Evolutionary conservation across 2,888 invertebrate genomes (phyloP), one percentile per base, ranked within the genome.

Genomic region (Sinotaia quadrata): DNA sequence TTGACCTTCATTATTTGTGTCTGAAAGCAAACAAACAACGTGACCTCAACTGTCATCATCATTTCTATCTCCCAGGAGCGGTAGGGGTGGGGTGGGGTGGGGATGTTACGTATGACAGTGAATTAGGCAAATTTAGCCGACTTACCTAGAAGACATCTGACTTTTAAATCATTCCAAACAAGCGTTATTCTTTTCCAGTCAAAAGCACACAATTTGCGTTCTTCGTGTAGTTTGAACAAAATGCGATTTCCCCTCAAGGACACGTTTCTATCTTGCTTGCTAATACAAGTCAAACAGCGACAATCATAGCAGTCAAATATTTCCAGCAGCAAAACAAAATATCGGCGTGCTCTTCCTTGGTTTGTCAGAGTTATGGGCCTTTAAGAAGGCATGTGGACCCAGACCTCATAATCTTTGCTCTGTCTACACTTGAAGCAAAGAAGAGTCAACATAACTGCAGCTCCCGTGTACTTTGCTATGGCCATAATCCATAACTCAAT

Each of bases 391-490:
- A 18, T 54, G 54, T 54, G n/a, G 54, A 27, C 54, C 18, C 27
- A 54, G 54, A 54, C 29, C 54, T 54, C 54, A 54, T 54, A 54
- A 54, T 54, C 54, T 54, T 54, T 54, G 54, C 54, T 29, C 54
- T 29, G 54, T 29, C 31, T 31, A 29, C 54, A 54, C 24, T n/a
- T 24, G 27, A 24, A 54, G 29, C 18, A 8, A 27, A 18, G 18
- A 2, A n/a, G 54, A 24, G 54, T 54, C 54, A 54, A 54, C 54
- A 54, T 7, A 27, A 5, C 18, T 10, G 10, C 24, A 10, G 27
- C 27, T 27, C 31, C n/a, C 18, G 54, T 54, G 29, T n/a, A 29
- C 18, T 18, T 2, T 31, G 27, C 18, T 31, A 29, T 31, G 27
- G 54, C 27, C 24, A 29, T 29, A 54, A 54, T 54, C 54, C 27